phyloP scores from a whole-genome alignment of 1,140 invertebrate genomes.

The Pinna nobilis region DNA sequence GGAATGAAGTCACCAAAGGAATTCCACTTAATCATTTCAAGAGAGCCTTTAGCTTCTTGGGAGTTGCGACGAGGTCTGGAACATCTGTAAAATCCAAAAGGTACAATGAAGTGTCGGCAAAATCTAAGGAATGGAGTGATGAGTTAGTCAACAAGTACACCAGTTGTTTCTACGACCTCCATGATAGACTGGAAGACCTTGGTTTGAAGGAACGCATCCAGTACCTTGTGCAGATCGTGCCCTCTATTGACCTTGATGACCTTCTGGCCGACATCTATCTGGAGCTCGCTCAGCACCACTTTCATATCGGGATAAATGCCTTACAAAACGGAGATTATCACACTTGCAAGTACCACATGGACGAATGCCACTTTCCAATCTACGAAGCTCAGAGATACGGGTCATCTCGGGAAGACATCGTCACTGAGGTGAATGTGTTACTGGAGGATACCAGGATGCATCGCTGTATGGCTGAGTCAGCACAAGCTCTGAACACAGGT shows the following conservation, averaged over 20 bases:
- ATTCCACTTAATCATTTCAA: no score
- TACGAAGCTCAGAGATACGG: conserved; percentile 35
- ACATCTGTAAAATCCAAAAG: no score
- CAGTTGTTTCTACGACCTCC: background rate
- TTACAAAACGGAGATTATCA: conserved; percentile 31
- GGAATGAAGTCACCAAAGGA: no score
- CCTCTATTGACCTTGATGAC: background rate
- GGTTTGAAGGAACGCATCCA: background rate
- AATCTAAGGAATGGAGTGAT: background rate
- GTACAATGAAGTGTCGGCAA: background rate
- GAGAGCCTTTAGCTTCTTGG: background rate
- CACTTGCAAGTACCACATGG: conserved; percentile 25
- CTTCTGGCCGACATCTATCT: background rate
- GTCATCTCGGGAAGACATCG: background rate
- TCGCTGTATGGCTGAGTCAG: conserved; percentile 42
- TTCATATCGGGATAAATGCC: conserved; percentile 31
- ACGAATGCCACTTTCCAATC: conserved; percentile 45
- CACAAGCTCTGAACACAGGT: conserved; percentile 45
- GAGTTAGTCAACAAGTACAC: background rate
- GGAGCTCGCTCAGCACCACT: conserved; percentile 8
- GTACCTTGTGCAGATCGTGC: background rate
- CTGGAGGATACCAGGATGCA: conserved; percentile 37
- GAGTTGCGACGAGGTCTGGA: no score
- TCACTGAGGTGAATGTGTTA: conserved; percentile 17
- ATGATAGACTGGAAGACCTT: background rate